A percentile compares a stretch with the other conserved stretches of the same genome.
These are phyloP conservation scores for Pteronotus mesoamericanus DNA, from an alignment of 2,797 vertebrate genomes.

Conservation along the genomic window DNA sequence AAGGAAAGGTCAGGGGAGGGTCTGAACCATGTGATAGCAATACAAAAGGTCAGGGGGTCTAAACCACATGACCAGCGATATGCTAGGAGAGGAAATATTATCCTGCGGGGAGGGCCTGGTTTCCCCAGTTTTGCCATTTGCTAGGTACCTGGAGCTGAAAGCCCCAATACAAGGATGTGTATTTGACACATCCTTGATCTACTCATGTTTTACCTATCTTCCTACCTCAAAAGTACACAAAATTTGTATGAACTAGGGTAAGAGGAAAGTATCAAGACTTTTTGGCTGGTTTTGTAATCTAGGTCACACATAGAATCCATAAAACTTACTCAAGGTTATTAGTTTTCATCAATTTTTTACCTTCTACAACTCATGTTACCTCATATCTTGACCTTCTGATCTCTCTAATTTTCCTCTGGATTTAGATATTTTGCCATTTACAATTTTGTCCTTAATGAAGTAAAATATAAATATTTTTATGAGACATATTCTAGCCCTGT, in stretches of 20 bases:
- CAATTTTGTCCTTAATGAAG: neutral
- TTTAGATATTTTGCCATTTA: neutral
- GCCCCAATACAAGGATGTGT: too few relatives aligned
- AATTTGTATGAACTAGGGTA: neutral
- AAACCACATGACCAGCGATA: neutral
- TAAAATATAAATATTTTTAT: neutral
- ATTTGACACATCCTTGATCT: neutral
- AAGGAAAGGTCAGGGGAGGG: neutral
- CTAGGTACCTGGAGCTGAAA: neutral
- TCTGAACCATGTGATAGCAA: neutral
- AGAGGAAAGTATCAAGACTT: neutral
- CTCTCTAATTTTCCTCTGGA: neutral
- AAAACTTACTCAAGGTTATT: neutral
- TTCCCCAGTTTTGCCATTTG: neutral
- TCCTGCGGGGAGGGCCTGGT: neutral
- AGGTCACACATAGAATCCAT: neutral
- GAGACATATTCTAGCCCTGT: neutral
- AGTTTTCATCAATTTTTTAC: neutral
- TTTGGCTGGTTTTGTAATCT: neutral
- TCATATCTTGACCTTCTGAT: neutral
- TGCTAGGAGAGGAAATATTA: neutral
- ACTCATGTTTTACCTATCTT: neutral
- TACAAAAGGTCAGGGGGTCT: neutral
- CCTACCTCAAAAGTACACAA: neutral
- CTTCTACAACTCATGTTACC: neutral